Evolutionary conservation across 1,140 invertebrate species (phyloP).

Genomic region (Laodelphax striatellus): DNA sequence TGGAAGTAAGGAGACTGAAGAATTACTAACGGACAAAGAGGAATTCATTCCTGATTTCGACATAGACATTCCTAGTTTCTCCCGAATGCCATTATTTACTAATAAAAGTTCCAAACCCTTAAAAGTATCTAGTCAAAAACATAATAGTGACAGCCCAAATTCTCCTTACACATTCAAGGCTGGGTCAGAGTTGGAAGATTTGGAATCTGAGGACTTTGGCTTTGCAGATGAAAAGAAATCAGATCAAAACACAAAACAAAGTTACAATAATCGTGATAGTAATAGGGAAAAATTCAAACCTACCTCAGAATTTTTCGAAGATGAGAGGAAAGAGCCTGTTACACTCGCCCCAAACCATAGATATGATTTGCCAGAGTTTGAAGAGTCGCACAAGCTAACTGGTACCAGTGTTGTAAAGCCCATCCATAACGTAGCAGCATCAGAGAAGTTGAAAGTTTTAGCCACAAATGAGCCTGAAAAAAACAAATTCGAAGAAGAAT

Average conservation of each 20-base stretch:
- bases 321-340: conserved; percentile 2
- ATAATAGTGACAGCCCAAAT: too few relatives aligned
- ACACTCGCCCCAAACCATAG: background rate
- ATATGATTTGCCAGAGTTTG: background rate
- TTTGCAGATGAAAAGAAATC: background rate
- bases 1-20: background rate
- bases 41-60: background rate
- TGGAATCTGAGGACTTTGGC: too few relatives aligned
- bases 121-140: too few relatives aligned
- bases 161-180: too few relatives aligned
- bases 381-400: too few relatives aligned
- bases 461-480: conserved; percentile 1
- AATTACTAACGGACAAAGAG: background rate
- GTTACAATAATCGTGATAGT: background rate
- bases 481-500: conserved; percentile 25
- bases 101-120: too few relatives aligned
- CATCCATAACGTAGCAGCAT: background rate
- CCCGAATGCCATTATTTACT: too few relatives aligned
- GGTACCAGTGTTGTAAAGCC: too few relatives aligned
- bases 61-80: background rate
- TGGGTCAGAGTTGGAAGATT: too few relatives aligned
- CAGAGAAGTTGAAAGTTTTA: background rate
- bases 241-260: background rate
- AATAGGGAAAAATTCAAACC: too few relatives aligned
- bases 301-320: background rate